Evolutionary conservation across 1,140 invertebrate species (phyloP).

Genomic region (Ceratina australensis): DNA sequence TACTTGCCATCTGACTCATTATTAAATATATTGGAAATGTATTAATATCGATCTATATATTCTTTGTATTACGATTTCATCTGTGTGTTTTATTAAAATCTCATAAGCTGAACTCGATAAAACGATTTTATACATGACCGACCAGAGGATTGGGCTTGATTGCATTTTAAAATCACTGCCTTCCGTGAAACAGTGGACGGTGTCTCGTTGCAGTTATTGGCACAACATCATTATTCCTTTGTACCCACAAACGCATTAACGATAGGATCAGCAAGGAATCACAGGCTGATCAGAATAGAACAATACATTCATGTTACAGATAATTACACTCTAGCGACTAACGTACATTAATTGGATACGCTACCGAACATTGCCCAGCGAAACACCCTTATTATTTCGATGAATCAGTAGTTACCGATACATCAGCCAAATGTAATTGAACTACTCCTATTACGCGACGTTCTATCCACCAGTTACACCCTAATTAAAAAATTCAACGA

Average conservation of each 20-base stretch:
- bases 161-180: background rate
- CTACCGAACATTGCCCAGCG: background rate
- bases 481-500: too few species aligned
- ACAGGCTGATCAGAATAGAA: background rate
- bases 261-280: slow-evolving; percentile 4
- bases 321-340: background rate
- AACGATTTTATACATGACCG: too few species aligned
- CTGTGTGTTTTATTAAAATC: too few species aligned
- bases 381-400: background rate
- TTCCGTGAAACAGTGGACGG: background rate
- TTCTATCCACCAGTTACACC: too few species aligned
- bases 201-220: background rate
- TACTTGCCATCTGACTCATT: too few species aligned
- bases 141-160: too few species aligned
- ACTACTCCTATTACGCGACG: background rate
- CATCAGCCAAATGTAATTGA: background rate
- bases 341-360: slow-evolving; percentile 3
- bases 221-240: background rate
- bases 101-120: too few species aligned
- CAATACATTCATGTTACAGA: background rate
- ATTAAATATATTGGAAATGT: too few species aligned
- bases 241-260: background rate
- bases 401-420: background rate
- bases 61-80: too few species aligned
- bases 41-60: too few species aligned